Conservation (phyloP, 2,113 vertebrate genomes). For the Tenebrosternarchus preto region DNA sequence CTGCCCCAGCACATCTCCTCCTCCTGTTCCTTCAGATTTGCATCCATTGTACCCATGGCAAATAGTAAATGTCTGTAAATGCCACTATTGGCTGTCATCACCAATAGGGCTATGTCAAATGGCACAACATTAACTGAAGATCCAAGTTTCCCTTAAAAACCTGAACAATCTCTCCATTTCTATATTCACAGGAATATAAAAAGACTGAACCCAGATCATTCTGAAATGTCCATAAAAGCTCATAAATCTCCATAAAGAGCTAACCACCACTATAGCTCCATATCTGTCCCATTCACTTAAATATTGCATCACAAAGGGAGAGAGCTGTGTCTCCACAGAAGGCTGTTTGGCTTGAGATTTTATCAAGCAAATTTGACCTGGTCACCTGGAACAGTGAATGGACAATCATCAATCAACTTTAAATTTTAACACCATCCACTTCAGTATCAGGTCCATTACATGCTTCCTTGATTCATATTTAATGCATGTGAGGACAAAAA, state of each 20-base stretch:
- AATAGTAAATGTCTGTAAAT: not conserved
- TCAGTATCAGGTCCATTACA: slow-evolving; percentile 50
- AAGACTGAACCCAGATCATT: not conserved
- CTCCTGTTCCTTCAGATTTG: not conserved
- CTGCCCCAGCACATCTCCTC: not conserved
- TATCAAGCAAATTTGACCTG: slow-evolving; percentile 53
- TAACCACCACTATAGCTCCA: slow-evolving; percentile 10
- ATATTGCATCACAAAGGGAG: slow-evolving; percentile 27
- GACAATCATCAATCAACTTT: slow-evolving; percentile 57
- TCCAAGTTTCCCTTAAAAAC: not conserved
- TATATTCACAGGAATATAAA: not conserved
- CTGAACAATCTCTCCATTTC: not conserved
- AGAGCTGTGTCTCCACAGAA: slow-evolving; percentile 32
- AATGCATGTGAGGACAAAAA: slow-evolving; percentile 54
- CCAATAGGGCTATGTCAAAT: not conserved
- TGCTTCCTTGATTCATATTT: slow-evolving; percentile 59
- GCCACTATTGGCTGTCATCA: not conserved
- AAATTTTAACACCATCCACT: slow-evolving; percentile 55
- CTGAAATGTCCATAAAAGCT: slow-evolving; percentile 4
- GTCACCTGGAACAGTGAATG: slow-evolving; percentile 53
- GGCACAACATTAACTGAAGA: too few species aligned
- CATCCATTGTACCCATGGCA: not conserved
- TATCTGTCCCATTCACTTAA: slow-evolving; percentile 4
- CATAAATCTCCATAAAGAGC: slow-evolving; percentile 18
- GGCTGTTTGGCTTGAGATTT: slow-evolving; percentile 48